Evolutionary conservation across 2,888 invertebrate genomes (phyloP).

Genomic region (Coelopa pilipes): DNA sequence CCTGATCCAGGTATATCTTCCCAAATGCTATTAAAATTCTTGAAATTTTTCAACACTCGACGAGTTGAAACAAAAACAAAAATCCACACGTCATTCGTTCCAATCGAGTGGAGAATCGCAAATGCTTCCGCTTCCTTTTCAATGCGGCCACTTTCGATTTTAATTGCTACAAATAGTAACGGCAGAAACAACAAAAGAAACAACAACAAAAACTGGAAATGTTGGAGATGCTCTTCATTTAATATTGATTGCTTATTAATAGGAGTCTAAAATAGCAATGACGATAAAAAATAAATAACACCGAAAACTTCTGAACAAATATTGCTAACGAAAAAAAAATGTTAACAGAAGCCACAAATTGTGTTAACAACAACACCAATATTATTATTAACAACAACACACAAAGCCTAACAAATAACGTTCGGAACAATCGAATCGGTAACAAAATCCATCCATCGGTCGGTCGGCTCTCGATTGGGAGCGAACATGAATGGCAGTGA

Average conservation of each 20-base stretch:
- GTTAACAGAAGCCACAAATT: constrained; percentile 15
- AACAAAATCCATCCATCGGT: not conserved
- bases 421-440: not conserved
- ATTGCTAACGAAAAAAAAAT: constrained; percentile 10
- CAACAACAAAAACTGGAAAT: no score
- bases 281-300: constrained; percentile 5
- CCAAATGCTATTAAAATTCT: no score
- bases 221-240: not conserved
- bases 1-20: no score
- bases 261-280: not conserved
- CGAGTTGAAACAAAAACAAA: no score
- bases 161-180: not conserved
- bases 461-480: not conserved
- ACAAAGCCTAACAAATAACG: no score
- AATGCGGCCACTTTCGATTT: not conserved
- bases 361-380: constrained; percentile 1
- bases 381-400: constrained; percentile 7
- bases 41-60: no score
- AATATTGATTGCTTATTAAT: constrained; percentile 17
- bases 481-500: not conserved
- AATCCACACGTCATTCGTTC: no score
- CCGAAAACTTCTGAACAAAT: not conserved
- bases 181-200: not conserved
- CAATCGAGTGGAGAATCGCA: not conserved
- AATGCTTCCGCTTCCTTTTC: constrained; percentile 3